These are phyloP conservation scores for Aphrophora alni DNA, from an alignment of 2,888 invertebrate genomes.

Conservation along the genomic window DNA sequence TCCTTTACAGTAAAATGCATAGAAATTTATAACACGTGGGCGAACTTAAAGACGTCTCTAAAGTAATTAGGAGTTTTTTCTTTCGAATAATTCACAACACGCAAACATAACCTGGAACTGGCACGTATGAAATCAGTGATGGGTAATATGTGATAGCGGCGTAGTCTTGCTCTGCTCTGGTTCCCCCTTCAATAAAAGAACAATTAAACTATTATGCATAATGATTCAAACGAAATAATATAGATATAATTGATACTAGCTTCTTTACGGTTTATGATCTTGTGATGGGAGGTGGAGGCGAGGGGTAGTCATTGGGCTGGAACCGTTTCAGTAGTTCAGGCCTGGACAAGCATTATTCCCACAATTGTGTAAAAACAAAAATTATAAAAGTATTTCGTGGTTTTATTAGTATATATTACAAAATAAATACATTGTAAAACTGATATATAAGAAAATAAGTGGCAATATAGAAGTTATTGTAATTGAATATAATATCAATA, in stretches of 20 bases:
- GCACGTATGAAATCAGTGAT: slow-evolving; percentile 9
- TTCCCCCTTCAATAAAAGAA: slow-evolving; percentile 6
- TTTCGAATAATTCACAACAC: not conserved
- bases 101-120: not conserved
- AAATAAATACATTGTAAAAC: no score
- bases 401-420: no score
- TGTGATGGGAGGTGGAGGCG: not conserved
- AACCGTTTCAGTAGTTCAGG: not conserved
- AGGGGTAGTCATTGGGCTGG: not conserved
- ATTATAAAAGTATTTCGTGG: no score
- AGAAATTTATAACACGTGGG: not conserved
- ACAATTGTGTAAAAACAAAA: not conserved
- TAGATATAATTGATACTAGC: slow-evolving; percentile 2
- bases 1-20: no score
- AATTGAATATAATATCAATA: no score
- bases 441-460: no score
- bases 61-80: not conserved
- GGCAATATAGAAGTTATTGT: no score
- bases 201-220: slow-evolving; percentile 9
- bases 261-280: not conserved
- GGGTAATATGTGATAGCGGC: slow-evolving; percentile 2
- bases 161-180: not conserved
- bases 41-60: not conserved
- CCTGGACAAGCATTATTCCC: not conserved
- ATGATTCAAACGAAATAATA: not conserved